Evolutionary conservation across 1,140 invertebrate genomes (phyloP), one percentile per base, ranked within the genome.

Genomic region (Drosophila ananassae): DNA sequence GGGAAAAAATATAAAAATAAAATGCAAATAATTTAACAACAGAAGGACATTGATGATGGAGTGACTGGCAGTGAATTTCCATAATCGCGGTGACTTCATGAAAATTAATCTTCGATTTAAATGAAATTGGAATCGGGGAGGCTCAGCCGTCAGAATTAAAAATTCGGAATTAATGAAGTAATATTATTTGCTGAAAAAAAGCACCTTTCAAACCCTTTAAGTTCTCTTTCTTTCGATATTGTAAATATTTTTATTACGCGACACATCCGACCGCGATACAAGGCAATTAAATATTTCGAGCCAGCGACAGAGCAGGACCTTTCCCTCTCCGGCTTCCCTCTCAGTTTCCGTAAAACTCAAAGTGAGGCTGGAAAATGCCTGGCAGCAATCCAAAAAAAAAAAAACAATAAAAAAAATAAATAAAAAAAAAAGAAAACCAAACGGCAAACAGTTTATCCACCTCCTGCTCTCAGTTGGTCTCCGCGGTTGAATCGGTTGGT

Each of bases 31-130:
- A 90, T 90, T 90, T 72, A 90, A 90, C 79, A 90, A 71, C 61
- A 71, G 28, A 17, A 22, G 56, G 32, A 56, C 39, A 10, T 41
- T 37, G 73, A 62, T 37, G 51, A 57, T 64, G 28, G 34, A 55
- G 47, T 50, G 56, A 75, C 41, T 48, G 61, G 28, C 59, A 62
- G 51, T 71, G 58, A 74, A 90, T 90, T 90, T 90, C 89, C 89
- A 90, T 90, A 90, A 90, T 90, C 83, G 83, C 68, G 56, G 54
- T 81, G 89, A 90, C 89, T 90, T 90, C 79, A 90, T 90, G 73
- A 90, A 90, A 90, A 90, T 90, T 90, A 90, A 89, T 83, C 89
- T 81, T 77, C 74, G 89, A 81, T 90, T 90, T 81, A 84, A 90
- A 81, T 80, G 79, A 80, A 82, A 85, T 77, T 79, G 79, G 76